Percentiles rank a stretch among this genome's conserved stretches.
phyloP scores from a whole-genome alignment of 2,113 vertebrate genomes.

The Triplophysa rosa region DNA sequence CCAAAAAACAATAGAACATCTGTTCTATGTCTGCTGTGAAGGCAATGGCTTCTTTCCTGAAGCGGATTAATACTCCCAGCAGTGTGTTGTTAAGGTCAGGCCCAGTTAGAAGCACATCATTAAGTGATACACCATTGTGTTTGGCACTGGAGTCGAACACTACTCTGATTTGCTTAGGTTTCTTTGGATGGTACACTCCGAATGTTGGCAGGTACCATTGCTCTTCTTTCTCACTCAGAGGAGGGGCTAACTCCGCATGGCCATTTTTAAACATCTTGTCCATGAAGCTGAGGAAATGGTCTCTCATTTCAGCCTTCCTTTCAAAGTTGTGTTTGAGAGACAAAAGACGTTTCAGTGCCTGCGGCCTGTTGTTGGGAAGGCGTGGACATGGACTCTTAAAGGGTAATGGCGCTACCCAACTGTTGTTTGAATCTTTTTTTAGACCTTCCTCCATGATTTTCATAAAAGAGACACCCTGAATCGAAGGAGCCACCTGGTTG shows the following conservation, averaged over 20 bases:
- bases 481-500: neutral
- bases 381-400: neutral
- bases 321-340: slow-evolving; percentile 27
- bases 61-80: slow-evolving; percentile 9
- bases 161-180: too few relatives aligned
- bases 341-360: neutral
- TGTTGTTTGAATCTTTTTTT: slow-evolving; percentile 18
- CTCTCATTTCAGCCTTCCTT: slow-evolving; percentile 26
- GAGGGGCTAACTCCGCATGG: neutral
- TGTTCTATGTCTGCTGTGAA: slow-evolving; percentile 45
- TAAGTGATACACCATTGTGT: neutral
- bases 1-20: slow-evolving; percentile 50
- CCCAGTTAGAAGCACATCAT: neutral
- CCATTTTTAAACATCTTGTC: neutral
- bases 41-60: slow-evolving; percentile 18
- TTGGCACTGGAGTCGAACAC: slow-evolving; percentile 12
- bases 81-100: slow-evolving; percentile 48
- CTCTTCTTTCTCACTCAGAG: neutral
- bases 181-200: too few relatives aligned
- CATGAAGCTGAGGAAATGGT: slow-evolving; percentile 1
- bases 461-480: slow-evolving; percentile 11
- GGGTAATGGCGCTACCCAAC: neutral
- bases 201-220: slow-evolving; percentile 5
- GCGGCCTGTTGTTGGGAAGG: neutral
- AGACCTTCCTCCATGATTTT: slow-evolving; percentile 27